Conservation (phyloP, 2,113 vertebrate species). For the Ciconia maguari region DNA sequence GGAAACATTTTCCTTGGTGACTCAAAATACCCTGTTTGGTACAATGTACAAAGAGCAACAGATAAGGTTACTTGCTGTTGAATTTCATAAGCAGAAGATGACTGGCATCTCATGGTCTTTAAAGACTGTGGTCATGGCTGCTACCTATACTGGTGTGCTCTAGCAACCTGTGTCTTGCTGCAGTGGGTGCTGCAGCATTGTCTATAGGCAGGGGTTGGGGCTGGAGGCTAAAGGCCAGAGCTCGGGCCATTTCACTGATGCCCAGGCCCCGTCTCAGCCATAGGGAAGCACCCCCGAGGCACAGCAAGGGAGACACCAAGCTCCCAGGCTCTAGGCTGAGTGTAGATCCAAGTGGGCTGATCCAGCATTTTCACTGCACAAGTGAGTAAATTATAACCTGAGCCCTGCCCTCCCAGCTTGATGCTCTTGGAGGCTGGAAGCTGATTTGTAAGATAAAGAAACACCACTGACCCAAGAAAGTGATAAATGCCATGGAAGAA, state of each 20-base stretch:
- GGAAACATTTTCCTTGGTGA: not conserved
- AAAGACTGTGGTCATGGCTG: not conserved
- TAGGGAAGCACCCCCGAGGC: fast-evolving
- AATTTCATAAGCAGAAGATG: not conserved
- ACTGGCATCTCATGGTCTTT: not conserved
- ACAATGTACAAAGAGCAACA: not conserved
- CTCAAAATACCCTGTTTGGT: not conserved
- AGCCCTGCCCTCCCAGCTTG: not conserved
- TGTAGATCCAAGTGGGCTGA: not conserved
- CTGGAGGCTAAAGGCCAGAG: not conserved
- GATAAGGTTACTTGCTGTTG: not conserved
- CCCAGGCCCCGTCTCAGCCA: not conserved
- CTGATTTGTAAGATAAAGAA: not conserved
- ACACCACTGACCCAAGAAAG: not conserved
- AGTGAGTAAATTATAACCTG: not conserved
- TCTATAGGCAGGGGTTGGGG: not conserved
- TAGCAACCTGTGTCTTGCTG: not conserved
- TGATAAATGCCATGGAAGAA: not conserved
- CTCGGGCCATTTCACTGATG: fast-evolving
- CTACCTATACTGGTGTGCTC: not conserved
- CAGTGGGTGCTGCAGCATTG: not conserved
- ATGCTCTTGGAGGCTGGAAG: not conserved
- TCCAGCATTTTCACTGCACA: not conserved
- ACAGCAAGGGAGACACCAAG: fast-evolving
- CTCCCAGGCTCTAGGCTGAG: not conserved